These are phyloP conservation scores for Melanostoma mellinum DNA, from an alignment of 2,888 invertebrate genomes.

Conservation along the genomic window DNA sequence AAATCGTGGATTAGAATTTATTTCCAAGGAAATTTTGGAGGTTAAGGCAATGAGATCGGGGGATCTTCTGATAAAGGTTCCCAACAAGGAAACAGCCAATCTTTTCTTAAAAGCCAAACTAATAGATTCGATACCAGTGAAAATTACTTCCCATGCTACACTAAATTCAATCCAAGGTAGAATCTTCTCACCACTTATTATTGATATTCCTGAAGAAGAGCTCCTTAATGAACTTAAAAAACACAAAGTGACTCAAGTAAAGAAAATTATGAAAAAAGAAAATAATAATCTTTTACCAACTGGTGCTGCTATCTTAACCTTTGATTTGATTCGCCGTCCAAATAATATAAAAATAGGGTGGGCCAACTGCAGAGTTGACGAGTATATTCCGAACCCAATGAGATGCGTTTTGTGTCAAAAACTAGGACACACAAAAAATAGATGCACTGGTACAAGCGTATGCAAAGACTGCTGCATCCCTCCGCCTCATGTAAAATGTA, in stretches of 20 bases:
- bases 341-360: background rate
- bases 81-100: background rate
- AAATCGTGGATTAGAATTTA: constrained; percentile 16
- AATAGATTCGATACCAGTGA: constrained; percentile 1
- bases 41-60: constrained; percentile 13
- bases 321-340: constrained; percentile 3
- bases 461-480: constrained; percentile 4
- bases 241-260: background rate
- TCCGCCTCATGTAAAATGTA: constrained; percentile 3
- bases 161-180: background rate
- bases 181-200: constrained; percentile 8
- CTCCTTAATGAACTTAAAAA: background rate
- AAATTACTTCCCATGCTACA: constrained; percentile 10
- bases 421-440: background rate
- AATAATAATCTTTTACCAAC: background rate
- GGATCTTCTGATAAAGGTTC: constrained; percentile 6
- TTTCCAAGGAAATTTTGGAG: constrained; percentile 13
- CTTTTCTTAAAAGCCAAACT: constrained; percentile 18
- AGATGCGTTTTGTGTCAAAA: constrained; percentile 1
- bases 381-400: constrained; percentile 4
- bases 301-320: constrained; percentile 7
- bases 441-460: background rate
- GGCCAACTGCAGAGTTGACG: background rate
- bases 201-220: background rate
- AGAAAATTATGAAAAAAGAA: background rate